Conservation (phyloP, 2,797 vertebrate species). For the Labeo calbasu region DNA sequence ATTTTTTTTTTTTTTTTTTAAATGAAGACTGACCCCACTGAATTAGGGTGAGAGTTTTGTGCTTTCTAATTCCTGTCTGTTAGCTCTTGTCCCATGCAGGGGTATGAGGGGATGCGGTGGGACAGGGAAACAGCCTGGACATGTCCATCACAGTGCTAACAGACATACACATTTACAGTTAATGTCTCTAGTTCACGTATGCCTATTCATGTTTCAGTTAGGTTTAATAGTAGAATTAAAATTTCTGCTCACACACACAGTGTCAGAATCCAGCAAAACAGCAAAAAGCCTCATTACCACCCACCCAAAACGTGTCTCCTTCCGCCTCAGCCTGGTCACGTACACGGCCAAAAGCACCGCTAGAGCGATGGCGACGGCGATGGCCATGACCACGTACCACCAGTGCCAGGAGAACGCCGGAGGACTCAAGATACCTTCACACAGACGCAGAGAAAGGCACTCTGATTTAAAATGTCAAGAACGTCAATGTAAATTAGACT, state of each 20-base stretch:
- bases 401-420: constrained; percentile 87
- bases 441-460: not conserved
- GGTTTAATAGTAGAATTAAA: not conserved
- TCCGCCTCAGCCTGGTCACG: constrained; percentile 82
- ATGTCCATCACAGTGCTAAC: too few relatives aligned
- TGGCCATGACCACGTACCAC: constrained; percentile 90
- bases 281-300: constrained; percentile 60
- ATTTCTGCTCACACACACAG: not conserved
- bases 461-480: not conserved
- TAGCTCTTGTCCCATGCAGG: not conserved
- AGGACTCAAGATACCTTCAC: constrained; percentile 60
- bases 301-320: constrained; percentile 91
- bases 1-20: not conserved
- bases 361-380: constrained; percentile 77
- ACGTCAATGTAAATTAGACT: not conserved
- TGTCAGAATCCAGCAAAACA: constrained; percentile 36
- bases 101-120: not conserved
- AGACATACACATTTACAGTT: not conserved
- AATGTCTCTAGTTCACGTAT: not conserved
- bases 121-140: too few relatives aligned
- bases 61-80: not conserved
- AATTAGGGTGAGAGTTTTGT: not conserved
- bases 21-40: not conserved
- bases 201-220: not conserved
- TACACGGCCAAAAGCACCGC: constrained; percentile 83